phyloP scores from a whole-genome alignment of 2,888 invertebrate genomes.

The Phalera bucephala region DNA sequence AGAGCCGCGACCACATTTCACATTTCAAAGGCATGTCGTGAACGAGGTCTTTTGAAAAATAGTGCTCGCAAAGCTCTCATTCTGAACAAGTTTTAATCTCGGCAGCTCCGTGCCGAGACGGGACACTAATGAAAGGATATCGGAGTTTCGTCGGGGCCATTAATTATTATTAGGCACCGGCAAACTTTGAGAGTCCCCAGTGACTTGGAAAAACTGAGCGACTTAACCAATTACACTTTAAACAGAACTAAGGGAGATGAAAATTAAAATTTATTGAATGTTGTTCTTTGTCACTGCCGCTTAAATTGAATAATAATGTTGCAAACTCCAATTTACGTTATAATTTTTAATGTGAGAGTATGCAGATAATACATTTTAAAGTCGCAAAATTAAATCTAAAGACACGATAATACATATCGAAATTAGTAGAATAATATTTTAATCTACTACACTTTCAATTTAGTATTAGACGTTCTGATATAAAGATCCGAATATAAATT shows the following conservation, averaged over 20 bases:
- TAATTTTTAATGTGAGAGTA: slow-evolving; percentile 8
- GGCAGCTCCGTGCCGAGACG: slow-evolving; percentile 55
- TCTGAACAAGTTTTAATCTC: slow-evolving; percentile 78
- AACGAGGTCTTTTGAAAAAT: slow-evolving; percentile 57
- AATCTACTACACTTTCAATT: too few species aligned
- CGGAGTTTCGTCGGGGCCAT: slow-evolving; percentile 75
- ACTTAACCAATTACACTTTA: slow-evolving; percentile 67
- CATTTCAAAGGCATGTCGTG: slow-evolving; percentile 55
- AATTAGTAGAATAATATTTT: too few species aligned
- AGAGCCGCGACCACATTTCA: slow-evolving; percentile 47
- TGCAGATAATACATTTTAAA: too few species aligned
- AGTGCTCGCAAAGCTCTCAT: slow-evolving; percentile 52
- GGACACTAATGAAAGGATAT: slow-evolving; percentile 81
- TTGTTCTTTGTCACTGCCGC: not conserved
- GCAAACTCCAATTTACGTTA: slow-evolving; percentile 1
- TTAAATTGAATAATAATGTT: not conserved
- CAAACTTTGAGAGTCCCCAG: slow-evolving; percentile 64
- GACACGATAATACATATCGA: too few species aligned
- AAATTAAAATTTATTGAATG: slow-evolving; percentile 42
- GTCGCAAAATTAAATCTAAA: too few species aligned
- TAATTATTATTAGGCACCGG: slow-evolving; percentile 79
- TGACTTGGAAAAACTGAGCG: slow-evolving; percentile 73
- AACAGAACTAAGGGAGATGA: slow-evolving; percentile 46
- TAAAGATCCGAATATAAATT: too few species aligned
- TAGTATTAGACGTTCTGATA: too few species aligned